These are phyloP conservation scores for Cheilosia grossa DNA, from an alignment of 2,888 invertebrate genomes.

Conservation along the genomic window DNA sequence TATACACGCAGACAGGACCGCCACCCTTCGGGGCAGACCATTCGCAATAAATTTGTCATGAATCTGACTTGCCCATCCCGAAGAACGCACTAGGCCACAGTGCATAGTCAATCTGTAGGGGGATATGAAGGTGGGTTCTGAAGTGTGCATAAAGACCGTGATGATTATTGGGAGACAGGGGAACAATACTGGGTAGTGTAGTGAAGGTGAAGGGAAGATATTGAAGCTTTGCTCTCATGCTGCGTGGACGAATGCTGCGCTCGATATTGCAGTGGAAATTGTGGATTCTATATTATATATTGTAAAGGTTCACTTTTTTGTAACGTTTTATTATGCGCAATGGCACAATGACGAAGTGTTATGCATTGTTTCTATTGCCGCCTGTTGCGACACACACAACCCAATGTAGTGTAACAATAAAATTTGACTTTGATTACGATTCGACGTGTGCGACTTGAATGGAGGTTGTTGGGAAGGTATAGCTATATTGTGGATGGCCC, in stretches of 20 bases:
- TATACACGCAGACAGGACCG: slow-evolving; percentile 1
- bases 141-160: slow-evolving; percentile 61
- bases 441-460: slow-evolving; percentile 33
- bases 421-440: slow-evolving; percentile 64
- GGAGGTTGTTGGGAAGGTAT: neutral
- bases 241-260: slow-evolving; percentile 41
- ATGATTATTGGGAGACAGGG: slow-evolving; percentile 55
- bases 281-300: slow-evolving; percentile 27
- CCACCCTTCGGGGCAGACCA: slow-evolving; percentile 57
- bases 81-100: slow-evolving; percentile 12
- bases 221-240: slow-evolving; percentile 55
- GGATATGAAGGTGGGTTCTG: slow-evolving; percentile 57
- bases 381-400: slow-evolving; percentile 64
- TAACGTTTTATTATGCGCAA: slow-evolving; percentile 57
- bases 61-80: slow-evolving; percentile 68
- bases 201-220: slow-evolving; percentile 64
- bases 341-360: slow-evolving; percentile 66
- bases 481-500: slow-evolving; percentile 2
- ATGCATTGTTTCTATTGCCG: slow-evolving; percentile 61
- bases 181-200: slow-evolving; percentile 25
- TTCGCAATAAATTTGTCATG: slow-evolving; percentile 73
- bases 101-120: neutral
- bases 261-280: slow-evolving; percentile 40
- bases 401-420: slow-evolving; percentile 62
- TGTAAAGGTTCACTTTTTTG: slow-evolving; percentile 29